phyloP scores from a whole-genome alignment of 2,797 vertebrate genomes.

The Chelmon rostratus region DNA sequence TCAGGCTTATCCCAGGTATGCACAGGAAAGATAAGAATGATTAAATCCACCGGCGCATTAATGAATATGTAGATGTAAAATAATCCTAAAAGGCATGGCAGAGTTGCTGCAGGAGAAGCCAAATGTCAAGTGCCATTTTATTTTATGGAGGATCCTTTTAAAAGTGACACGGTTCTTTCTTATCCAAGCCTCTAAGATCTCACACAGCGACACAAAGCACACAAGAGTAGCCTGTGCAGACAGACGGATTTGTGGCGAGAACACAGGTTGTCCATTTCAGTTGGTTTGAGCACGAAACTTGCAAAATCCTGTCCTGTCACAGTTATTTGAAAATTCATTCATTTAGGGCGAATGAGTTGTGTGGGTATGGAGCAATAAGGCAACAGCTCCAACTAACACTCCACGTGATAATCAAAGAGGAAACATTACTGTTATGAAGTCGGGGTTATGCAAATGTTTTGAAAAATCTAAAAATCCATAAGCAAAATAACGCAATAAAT shows the following conservation, averaged over 20 bases:
- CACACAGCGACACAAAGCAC: slow-evolving; percentile 68
- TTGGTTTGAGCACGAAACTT: slow-evolving; percentile 59
- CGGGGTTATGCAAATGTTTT: not conserved
- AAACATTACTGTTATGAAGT: not conserved
- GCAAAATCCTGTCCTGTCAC: slow-evolving; percentile 38
- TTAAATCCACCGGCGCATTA: slow-evolving; percentile 86
- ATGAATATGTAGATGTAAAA: slow-evolving; percentile 86
- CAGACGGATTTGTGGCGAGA: slow-evolving; percentile 47
- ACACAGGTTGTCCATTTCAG: slow-evolving; percentile 52
- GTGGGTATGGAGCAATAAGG: slow-evolving; percentile 5
- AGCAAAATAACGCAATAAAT: not conserved
- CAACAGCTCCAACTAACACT: not conserved
- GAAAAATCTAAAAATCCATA: not conserved
- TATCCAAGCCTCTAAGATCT: slow-evolving; percentile 73
- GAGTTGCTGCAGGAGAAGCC: slow-evolving; percentile 85
- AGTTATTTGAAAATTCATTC: slow-evolving; percentile 38
- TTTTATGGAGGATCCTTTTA: slow-evolving; percentile 73
- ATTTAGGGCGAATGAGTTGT: not conserved
- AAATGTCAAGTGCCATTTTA: slow-evolving; percentile 89
- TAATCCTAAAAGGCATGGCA: slow-evolving; percentile 88
- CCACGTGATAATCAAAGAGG: not conserved
- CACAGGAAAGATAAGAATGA: slow-evolving; percentile 84
- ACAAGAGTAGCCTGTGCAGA: slow-evolving; percentile 51
- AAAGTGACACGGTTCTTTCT: slow-evolving; percentile 71
- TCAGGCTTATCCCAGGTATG: slow-evolving; percentile 83